A percentile compares a stretch with the other conserved stretches of the same genome.
phyloP scores from a whole-genome alignment of 1,140 invertebrate genomes.

The Pseudoatta argentina region DNA sequence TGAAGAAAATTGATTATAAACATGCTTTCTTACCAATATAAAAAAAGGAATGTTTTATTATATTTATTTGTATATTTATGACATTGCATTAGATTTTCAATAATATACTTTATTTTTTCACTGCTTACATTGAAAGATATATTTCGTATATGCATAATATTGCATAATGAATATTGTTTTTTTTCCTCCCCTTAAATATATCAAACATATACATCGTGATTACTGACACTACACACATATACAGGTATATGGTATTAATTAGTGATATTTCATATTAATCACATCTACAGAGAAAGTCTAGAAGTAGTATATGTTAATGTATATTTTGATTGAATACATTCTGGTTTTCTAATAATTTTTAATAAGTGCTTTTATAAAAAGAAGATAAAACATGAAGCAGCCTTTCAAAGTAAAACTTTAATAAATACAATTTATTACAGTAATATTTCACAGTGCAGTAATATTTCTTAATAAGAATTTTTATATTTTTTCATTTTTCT shows the following conservation, averaged over 20 bases:
- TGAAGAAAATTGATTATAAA: slow-evolving; percentile 5
- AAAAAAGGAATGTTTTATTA: neutral
- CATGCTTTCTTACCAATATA: neutral
- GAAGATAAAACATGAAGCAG: neutral
- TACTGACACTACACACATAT: neutral
- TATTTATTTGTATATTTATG: neutral
- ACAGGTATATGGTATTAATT: slow-evolving; percentile 56
- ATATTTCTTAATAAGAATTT: neutral
- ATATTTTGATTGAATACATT: neutral
- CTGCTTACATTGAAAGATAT: slow-evolving; percentile 1
- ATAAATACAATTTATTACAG: slow-evolving; percentile 1
- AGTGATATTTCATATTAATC: slow-evolving; percentile 57
- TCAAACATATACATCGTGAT: slow-evolving; percentile 73
- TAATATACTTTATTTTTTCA: slow-evolving; percentile 9
- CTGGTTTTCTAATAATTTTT: neutral
- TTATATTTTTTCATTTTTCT: neutral
- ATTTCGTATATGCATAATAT: neutral
- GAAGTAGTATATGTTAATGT: neutral
- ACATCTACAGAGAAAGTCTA: slow-evolving; percentile 31
- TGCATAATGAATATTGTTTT: too few species aligned
- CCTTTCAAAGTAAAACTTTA: neutral
- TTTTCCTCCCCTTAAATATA: neutral
- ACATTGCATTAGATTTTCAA: neutral
- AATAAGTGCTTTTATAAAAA: slow-evolving; percentile 1
- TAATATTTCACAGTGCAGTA: neutral